A percentile compares a stretch with the other conserved stretches of the same genome.
phyloP scores from a whole-genome alignment of 2,888 invertebrate species.

The Anthoptus insignis region DNA sequence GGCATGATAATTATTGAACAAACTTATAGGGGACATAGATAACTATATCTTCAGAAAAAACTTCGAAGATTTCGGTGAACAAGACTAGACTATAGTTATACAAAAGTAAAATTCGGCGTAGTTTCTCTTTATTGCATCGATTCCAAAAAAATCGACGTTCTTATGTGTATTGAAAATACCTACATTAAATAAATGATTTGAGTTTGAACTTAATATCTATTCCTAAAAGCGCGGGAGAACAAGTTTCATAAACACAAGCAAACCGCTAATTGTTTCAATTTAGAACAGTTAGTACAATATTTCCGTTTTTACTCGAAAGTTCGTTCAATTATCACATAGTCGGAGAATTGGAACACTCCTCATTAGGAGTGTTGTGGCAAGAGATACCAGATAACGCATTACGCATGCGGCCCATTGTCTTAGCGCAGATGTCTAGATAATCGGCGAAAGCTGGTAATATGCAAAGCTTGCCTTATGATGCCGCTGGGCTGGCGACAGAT shows the following conservation, averaged over 20 bases:
- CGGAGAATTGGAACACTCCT: constrained; percentile 75
- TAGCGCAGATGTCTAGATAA: constrained; percentile 72
- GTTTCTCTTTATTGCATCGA: too few species aligned
- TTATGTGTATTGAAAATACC: too few species aligned
- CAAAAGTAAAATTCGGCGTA: too few species aligned
- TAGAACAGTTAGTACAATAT: constrained; percentile 67
- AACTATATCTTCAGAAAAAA: too few species aligned
- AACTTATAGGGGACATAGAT: too few species aligned
- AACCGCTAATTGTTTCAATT: constrained; percentile 57
- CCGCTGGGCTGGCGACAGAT: too few species aligned
- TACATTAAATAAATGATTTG: too few species aligned
- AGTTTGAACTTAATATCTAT: background rate
- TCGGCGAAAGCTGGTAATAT: constrained; percentile 75
- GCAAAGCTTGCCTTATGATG: too few species aligned
- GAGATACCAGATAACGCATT: constrained; percentile 83
- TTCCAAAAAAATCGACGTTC: too few species aligned
- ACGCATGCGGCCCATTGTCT: constrained; percentile 85
- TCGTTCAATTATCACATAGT: constrained; percentile 72
- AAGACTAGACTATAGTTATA: too few species aligned
- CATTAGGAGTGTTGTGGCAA: constrained; percentile 84
- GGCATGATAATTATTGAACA: too few species aligned
- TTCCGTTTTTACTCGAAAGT: constrained; percentile 53
- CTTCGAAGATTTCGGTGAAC: too few species aligned
- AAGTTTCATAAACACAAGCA: constrained; percentile 27
- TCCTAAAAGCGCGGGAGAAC: background rate